Evolutionary conservation across 2,113 vertebrate species (phyloP).

Genomic region (Ammospiza nelsoni): DNA sequence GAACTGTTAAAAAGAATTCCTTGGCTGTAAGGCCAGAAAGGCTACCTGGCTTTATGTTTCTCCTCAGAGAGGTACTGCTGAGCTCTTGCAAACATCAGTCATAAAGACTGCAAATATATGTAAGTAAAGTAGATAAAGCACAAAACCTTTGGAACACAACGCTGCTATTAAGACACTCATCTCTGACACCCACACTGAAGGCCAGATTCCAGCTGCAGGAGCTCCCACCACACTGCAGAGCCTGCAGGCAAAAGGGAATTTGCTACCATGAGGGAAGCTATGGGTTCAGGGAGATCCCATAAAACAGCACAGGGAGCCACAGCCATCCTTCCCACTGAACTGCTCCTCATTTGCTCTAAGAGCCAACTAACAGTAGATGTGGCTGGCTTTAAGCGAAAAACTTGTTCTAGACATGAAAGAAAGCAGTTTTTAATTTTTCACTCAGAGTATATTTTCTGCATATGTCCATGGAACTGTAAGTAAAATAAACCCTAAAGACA

Average conservation of each 20-base stretch:
- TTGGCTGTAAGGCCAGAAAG: not conserved
- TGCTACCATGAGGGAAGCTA: not conserved
- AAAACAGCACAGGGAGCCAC: accelerated
- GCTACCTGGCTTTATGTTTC: not conserved
- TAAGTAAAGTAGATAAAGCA: not conserved
- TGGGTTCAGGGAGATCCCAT: accelerated
- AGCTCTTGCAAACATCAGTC: not conserved
- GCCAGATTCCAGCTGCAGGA: not conserved
- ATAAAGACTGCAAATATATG: not conserved
- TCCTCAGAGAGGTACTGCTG: not conserved
- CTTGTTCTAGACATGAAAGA: not conserved
- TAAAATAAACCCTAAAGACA: slow-evolving; percentile 20
- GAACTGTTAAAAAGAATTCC: not conserved
- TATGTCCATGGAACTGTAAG: not conserved
- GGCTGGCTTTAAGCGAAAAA: not conserved
- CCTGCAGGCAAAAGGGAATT: not conserved
- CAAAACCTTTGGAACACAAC: not conserved
- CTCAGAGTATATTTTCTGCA: not conserved
- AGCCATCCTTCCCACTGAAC: not conserved
- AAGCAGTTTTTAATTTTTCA: not conserved
- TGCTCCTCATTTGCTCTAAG: not conserved
- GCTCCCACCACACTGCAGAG: not conserved
- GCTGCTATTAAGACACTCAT: not conserved
- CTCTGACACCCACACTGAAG: not conserved
- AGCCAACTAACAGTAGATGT: not conserved